Evolutionary conservation across 2,888 invertebrate genomes (phyloP), one percentile per base, ranked within the genome.

Genomic region (Zele albiditarsus): DNA sequence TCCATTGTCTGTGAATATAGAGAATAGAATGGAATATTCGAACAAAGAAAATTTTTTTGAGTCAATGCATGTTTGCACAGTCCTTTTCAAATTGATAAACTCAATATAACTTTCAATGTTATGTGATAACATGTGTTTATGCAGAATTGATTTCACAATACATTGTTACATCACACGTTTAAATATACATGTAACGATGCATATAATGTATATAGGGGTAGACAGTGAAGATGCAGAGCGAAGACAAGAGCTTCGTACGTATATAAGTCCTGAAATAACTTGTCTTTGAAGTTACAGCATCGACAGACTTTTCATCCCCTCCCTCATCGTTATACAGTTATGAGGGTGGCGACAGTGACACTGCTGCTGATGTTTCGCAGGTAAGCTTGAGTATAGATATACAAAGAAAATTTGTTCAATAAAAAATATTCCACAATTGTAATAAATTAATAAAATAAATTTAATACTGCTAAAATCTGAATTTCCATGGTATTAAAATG

Each of bases 231-330:
- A 53, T n/a, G 20, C 20, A 53, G 53, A 53, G 20, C 20, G 20
- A 20, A 53, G 53, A 53, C 53, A 53, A 27, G 42, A 63, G 31
- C 12, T 33, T 25, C 14, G 68, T 31, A 49, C 23, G 31, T 25
- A 42, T 65, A 53, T 16, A 71, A 74, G 69, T 78, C 74, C 75
- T 74, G 78, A 79, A 78, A 79, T 79, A 79, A 75, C 62, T 73
- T 65, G 65, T 20, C 76, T 79, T 78, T 79, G 79, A 78, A 73
- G 78, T 70, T 73, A 20, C 53, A 53, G 63, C 77, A 76, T 31
- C 65, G 25, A 72, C 25, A 65, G 42, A 28, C 12, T 33, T 65
- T 20, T 62, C n/a, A 20, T 53, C 68, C 53, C n/a, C 49, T 49
- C 31, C 6, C 53, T 12, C 49, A 72, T 53, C 20, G 53, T 53